A percentile compares a stretch with the other conserved stretches of the same genome.
These are phyloP conservation scores for Scyliorhinus canicula DNA, from an alignment of 2,797 vertebrate species.

Conservation along the genomic window DNA sequence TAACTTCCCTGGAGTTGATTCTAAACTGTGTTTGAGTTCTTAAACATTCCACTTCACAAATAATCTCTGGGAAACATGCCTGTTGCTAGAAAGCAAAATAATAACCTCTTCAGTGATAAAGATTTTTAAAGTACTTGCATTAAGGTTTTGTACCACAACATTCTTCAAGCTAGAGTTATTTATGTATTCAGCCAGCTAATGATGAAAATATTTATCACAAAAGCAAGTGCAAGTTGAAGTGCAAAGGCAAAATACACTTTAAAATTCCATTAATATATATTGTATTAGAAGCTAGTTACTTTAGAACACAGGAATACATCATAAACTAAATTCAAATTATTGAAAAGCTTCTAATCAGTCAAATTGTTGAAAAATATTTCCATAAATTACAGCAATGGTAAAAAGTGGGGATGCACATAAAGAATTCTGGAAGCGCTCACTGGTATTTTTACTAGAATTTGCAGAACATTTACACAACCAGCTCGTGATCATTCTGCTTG, in stretches of 20 bases:
- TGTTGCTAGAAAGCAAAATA: slow-evolving; percentile 32
- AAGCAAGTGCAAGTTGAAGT: neutral
- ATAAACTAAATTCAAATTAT: neutral
- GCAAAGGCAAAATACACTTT: neutral
- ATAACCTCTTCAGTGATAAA: slow-evolving; percentile 35
- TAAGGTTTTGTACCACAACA: slow-evolving; percentile 6
- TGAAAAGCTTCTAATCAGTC: neutral
- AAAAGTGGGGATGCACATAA: neutral
- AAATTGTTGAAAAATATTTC: neutral
- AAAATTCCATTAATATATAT: neutral
- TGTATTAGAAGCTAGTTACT: neutral
- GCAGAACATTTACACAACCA: neutral
- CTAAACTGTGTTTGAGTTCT: slow-evolving; percentile 40
- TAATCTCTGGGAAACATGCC: slow-evolving; percentile 42
- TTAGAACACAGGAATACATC: neutral
- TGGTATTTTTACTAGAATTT: neutral
- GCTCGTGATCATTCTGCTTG: neutral
- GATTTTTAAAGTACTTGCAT: slow-evolving; percentile 23
- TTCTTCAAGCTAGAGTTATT: slow-evolving; percentile 19
- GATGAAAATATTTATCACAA: neutral
- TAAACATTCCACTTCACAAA: slow-evolving; percentile 42
- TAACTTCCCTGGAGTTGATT: slow-evolving; percentile 38
- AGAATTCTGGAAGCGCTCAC: neutral
- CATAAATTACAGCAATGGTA: neutral
- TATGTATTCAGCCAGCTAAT: neutral